Conservation (phyloP, 2,888 invertebrate species). For the Oxytorus armatus region DNA sequence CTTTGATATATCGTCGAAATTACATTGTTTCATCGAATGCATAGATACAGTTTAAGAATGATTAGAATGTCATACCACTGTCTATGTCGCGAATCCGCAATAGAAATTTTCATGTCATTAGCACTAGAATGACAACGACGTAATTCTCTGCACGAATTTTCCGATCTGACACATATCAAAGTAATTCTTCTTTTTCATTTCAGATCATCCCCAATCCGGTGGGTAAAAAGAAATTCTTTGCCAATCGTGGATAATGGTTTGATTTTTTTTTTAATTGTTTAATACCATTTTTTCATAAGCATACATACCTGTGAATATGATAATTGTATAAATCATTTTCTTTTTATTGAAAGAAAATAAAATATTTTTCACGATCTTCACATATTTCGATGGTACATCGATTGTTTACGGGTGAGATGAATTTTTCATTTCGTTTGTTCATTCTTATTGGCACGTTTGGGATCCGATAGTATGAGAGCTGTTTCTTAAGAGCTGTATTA, state of each 20-base stretch:
- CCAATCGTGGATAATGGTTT: too few relatives aligned
- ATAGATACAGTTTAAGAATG: too few relatives aligned
- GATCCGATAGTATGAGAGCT: too few relatives aligned
- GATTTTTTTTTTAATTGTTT: slow-evolving; percentile 78
- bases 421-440: slow-evolving; percentile 34
- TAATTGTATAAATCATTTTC: slow-evolving; percentile 60
- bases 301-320: slow-evolving; percentile 32
- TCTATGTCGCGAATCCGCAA: too few relatives aligned
- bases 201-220: slow-evolving; percentile 93
- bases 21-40: too few relatives aligned
- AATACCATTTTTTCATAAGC: slow-evolving; percentile 25
- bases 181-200: slow-evolving; percentile 77
- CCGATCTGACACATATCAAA: background rate
- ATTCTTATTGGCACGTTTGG: slow-evolving; percentile 88
- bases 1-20: too few relatives aligned
- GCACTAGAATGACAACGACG: too few relatives aligned
- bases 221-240: slow-evolving; percentile 93
- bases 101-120: background rate
- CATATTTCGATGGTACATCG: background rate
- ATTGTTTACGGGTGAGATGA: too few relatives aligned
- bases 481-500: too few relatives aligned
- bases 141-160: too few relatives aligned
- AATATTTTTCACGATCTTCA: slow-evolving; percentile 43
- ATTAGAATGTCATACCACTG: too few relatives aligned
- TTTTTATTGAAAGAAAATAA: slow-evolving; percentile 65